Evolutionary conservation across 2,888 invertebrate genomes (phyloP), one percentile per base, ranked within the genome.

Genomic region (Meta bourneti): DNA sequence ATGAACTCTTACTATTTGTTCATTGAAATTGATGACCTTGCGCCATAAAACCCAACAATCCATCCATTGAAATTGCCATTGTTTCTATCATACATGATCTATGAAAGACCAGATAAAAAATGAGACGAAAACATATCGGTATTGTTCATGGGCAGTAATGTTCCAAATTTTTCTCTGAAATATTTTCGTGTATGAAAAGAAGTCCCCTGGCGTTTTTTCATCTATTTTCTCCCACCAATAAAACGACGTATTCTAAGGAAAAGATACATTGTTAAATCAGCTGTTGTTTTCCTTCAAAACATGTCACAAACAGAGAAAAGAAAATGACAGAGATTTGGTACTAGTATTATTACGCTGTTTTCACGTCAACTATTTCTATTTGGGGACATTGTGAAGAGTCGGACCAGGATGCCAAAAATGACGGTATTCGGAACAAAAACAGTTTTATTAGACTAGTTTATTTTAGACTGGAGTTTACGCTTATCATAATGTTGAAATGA

Each of bases 291-390:
- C 49, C 19, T n/a, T 78, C 51, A 19, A 19, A 51, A 70, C 49
- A 75, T 78, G 85, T 85, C 85, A 78, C n/a, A 70, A 61, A 34
- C 75, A 77, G 49, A 54, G 84, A 85, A 77, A 85, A 20, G 85
- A 85, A 85, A 85, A 85, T 85, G 70, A 78, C 85, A 77, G 84
- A 52, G 83, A 75, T 61, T 61, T 48, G 52, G 70, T 16, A 20
- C 74, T 11, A 61, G 61, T 75, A 61, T n/a, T 7, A 75, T 84
- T 84, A 61, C 51, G 16, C 48, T 20, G n/a, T 70, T 69, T 84
- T 78, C 69, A 77, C 70, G 77, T 77, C 51, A 85, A 69, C 11
- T 16, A 77, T 69, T 85, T 85, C 77, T 70, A 61, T 70, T 51
- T 54, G 49, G n/a, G 20, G 52, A 49, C 69, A 75, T 51, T 49